phyloP scores from a whole-genome alignment of 2,888 invertebrate species.

The Sycophila texana region DNA sequence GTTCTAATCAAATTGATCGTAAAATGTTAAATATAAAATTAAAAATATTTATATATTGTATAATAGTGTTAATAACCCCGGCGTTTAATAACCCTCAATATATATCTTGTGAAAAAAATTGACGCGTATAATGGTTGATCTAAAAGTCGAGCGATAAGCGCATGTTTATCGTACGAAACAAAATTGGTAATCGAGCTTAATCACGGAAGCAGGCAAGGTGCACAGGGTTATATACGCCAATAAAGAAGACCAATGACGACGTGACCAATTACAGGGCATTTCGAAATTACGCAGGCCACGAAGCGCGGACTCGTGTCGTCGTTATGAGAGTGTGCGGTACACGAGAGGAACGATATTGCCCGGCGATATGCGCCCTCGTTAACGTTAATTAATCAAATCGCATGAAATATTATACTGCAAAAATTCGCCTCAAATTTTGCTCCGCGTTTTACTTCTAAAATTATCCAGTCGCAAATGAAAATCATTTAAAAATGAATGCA shows the following conservation, averaged over 20 bases:
- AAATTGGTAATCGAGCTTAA: constrained; percentile 34
- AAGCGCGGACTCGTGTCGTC: constrained; percentile 52
- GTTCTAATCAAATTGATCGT: too few species aligned
- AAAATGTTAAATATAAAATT: too few species aligned
- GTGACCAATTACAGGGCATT: constrained; percentile 34
- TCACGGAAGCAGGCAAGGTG: constrained; percentile 17
- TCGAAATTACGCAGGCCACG: constrained; percentile 46
- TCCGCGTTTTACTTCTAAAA: too few species aligned
- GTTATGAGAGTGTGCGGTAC: constrained; percentile 13
- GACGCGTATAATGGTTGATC: too few species aligned
- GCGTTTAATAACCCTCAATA: background rate
- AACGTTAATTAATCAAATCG: constrained; percentile 62
- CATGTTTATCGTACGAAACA: constrained; percentile 4
- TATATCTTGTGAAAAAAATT: too few species aligned
- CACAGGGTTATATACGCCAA: constrained; percentile 37
- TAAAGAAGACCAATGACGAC: constrained; percentile 39
- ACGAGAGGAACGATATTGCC: constrained; percentile 56
- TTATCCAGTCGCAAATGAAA: too few species aligned
- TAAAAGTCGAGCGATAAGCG: constrained; percentile 2
- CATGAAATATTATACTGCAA: background rate
- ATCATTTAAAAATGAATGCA: too few species aligned
- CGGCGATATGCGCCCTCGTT: constrained; percentile 52
- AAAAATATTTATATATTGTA: background rate
- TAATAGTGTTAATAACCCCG: background rate
- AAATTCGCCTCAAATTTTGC: too few species aligned